A percentile compares a stretch with the other conserved stretches of the same genome.
Conservation (phyloP, 1,140 invertebrate species). For the Bombus waltoni region DNA sequence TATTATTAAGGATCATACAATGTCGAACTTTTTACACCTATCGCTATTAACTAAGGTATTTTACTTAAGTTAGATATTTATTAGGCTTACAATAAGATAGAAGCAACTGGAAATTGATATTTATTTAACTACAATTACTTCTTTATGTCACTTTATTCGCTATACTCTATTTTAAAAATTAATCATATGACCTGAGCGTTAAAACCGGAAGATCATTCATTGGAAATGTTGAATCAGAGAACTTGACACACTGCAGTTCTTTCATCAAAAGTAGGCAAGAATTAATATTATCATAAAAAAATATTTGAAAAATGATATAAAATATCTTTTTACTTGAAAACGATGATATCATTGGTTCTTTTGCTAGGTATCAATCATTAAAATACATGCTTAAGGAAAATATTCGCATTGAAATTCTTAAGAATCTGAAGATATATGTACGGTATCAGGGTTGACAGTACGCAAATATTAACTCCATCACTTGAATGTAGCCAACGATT, state of each 20-base stretch:
- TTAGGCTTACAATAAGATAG: background rate
- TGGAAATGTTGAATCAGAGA: background rate
- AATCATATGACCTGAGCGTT: background rate
- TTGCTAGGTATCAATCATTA: background rate
- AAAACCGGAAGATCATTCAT: background rate
- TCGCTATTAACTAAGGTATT: background rate
- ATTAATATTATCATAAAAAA: background rate
- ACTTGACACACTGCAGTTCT: background rate
- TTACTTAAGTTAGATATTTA: background rate
- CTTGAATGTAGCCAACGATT: background rate
- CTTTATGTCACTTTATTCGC: background rate
- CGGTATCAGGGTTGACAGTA: background rate
- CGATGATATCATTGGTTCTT: background rate
- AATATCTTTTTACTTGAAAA: background rate
- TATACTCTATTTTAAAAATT: background rate
- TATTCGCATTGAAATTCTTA: slow-evolving; percentile 33
- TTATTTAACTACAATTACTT: background rate
- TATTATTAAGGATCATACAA: background rate
- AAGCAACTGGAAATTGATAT: background rate
- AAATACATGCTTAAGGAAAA: background rate
- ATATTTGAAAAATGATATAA: background rate
- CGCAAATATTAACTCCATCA: slow-evolving; percentile 25
- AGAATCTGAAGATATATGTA: background rate
- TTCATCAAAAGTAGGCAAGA: background rate
- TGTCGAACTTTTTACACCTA: background rate